These are phyloP conservation scores for Emmelina monodactyla DNA, from an alignment of 2,888 invertebrate species.

Conservation along the genomic window DNA sequence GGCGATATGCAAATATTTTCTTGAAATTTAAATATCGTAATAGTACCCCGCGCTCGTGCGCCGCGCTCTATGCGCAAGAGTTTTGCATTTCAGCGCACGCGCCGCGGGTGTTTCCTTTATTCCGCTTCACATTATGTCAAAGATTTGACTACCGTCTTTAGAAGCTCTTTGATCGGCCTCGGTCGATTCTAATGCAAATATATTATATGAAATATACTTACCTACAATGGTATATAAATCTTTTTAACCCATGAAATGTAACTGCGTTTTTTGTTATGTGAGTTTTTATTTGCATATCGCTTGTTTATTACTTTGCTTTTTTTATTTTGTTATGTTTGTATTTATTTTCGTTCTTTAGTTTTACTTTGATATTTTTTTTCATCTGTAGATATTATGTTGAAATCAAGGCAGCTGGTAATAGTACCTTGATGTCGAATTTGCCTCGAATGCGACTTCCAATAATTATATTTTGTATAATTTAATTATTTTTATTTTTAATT, in stretches of 20 bases:
- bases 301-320: constrained; percentile 35
- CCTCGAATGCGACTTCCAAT: constrained; percentile 60
- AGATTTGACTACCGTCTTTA: constrained; percentile 37
- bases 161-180: constrained; percentile 27
- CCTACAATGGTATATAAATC: constrained; percentile 31
- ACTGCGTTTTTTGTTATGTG: constrained; percentile 8
- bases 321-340: constrained; percentile 60
- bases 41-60: constrained; percentile 30
- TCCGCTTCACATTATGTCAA: constrained; percentile 39
- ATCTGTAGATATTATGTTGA: constrained; percentile 40
- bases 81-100: too few species aligned
- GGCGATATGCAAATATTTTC: constrained; percentile 65
- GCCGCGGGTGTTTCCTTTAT: constrained; percentile 43
- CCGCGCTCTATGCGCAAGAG: constrained; percentile 18
- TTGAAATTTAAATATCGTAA: constrained; percentile 43
- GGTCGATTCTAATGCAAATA: constrained; percentile 56
- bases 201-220: constrained; percentile 17
- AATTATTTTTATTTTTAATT: constrained; percentile 45
- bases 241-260: constrained; percentile 17
- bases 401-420: constrained; percentile 28
- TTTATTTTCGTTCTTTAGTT: constrained; percentile 61
- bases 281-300: constrained; percentile 57
- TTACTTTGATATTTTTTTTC: constrained; percentile 47
- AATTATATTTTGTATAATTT: constrained; percentile 59
- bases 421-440: constrained; percentile 43